Conservation (phyloP, 2,113 vertebrate genomes). For the Eubucco bourcierii region DNA sequence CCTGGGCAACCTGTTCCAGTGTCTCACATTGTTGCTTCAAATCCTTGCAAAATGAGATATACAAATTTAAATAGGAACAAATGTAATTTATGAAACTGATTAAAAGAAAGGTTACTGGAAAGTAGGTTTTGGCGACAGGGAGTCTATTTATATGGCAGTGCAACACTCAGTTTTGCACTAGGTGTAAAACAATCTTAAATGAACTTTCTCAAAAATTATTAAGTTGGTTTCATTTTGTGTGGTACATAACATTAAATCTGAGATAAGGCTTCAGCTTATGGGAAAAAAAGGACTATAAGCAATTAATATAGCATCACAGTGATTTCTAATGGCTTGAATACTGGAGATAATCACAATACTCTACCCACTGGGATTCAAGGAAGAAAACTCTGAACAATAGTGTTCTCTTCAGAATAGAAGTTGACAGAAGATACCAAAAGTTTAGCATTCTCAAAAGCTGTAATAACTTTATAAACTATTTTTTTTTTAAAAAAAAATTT, state of each 20-base stretch:
- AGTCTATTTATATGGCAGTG: not conserved
- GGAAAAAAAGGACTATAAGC: not conserved
- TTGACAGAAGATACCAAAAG: fast-evolving
- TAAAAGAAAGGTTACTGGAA: not conserved
- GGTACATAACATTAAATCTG: not conserved
- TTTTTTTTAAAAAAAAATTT: not conserved
- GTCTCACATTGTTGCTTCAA: not conserved
- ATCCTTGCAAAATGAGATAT: not conserved
- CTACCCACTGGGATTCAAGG: not conserved
- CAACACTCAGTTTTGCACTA: not conserved
- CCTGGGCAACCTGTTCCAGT: too few relatives aligned
- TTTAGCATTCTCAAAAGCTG: not conserved
- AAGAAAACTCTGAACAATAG: not conserved
- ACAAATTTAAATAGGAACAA: not conserved
- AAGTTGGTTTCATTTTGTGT: not conserved
- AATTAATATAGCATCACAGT: not conserved
- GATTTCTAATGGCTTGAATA: not conserved
- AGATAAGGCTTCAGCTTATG: not conserved
- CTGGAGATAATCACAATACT: not conserved
- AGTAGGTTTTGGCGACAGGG: not conserved
- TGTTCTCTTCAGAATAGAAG: not conserved
- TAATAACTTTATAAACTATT: not conserved
- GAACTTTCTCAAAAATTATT: not conserved
- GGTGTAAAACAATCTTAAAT: not conserved
- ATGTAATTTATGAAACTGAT: not conserved